phyloP scores from a whole-genome alignment of 1,140 invertebrate genomes.

The Lineus longissimus region DNA sequence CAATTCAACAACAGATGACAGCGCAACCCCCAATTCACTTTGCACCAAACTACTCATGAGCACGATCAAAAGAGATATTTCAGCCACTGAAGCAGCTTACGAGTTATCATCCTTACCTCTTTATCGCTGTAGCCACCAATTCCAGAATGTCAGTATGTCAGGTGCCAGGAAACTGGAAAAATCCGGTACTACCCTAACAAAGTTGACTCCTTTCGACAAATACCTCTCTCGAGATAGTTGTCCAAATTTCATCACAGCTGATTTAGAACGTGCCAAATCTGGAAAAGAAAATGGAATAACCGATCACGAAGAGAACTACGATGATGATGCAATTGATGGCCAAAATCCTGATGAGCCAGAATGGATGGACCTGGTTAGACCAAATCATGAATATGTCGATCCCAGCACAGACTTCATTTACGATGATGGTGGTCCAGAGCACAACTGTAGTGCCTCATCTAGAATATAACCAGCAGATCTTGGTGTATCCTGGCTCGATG shows the following conservation, averaged over 20 bases:
- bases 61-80: slow-evolving; percentile 1
- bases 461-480: neutral
- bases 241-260: neutral
- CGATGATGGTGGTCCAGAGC: slow-evolving; percentile 5
- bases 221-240: neutral
- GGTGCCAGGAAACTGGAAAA: neutral
- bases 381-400: neutral
- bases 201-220: neutral
- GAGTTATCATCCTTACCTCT: slow-evolving; percentile 4
- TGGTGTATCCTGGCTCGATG: neutral
- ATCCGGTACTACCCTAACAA: neutral
- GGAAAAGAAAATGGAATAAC: neutral
- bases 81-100: neutral
- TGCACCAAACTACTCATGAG: neutral
- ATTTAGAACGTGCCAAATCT: neutral
- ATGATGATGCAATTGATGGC: neutral
- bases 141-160: neutral
- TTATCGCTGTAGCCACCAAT: neutral
- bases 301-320: neutral
- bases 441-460: neutral
- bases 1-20: slow-evolving; percentile 1
- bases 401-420: neutral
- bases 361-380: neutral
- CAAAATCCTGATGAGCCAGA: neutral
- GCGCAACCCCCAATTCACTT: neutral